These are phyloP conservation scores for Hydrocynus forskahlii DNA, from an alignment of 2,797 vertebrate species.

Conservation along the genomic window DNA sequence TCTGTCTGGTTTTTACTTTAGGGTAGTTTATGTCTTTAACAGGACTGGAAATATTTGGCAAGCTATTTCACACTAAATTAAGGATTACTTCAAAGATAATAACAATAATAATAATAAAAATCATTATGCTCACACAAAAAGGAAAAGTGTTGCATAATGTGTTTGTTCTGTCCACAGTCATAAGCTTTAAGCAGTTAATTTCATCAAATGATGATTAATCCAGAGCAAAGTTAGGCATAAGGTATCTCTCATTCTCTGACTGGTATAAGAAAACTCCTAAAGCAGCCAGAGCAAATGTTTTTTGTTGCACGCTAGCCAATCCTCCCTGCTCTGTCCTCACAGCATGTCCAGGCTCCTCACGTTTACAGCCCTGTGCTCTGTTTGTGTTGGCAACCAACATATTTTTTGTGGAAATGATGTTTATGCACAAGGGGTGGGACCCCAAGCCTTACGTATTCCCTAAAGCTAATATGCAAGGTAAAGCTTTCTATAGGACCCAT, in stretches of 20 bases:
- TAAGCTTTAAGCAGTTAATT: neutral
- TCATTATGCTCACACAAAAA: no score
- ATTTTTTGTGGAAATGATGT: slow-evolving; percentile 47
- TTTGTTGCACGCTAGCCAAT: slow-evolving; percentile 57
- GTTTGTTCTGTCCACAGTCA: slow-evolving; percentile 28
- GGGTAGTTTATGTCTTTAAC: neutral
- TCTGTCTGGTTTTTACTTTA: neutral
- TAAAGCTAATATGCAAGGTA: slow-evolving; percentile 14
- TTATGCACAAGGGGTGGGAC: slow-evolving; percentile 30
- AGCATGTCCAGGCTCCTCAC: slow-evolving; percentile 53
- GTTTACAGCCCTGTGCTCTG: slow-evolving; percentile 41
- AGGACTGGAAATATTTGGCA: neutral
- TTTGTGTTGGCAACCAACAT: slow-evolving; percentile 45
- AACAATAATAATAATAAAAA: no score
- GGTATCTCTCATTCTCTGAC: slow-evolving; percentile 50
- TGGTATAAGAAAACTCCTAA: slow-evolving; percentile 52
- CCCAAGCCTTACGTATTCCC: slow-evolving; percentile 8
- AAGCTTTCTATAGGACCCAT: neutral
- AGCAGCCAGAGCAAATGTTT: slow-evolving; percentile 66
- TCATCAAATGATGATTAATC: slow-evolving; percentile 39
- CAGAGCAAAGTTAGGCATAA: slow-evolving; percentile 16
- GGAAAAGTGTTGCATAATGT: neutral
- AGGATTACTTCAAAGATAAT: neutral
- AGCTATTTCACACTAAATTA: slow-evolving; percentile 5
- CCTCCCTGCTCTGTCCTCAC: slow-evolving; percentile 50